Conservation (phyloP, 2,797 vertebrate species). For the Arnoldichthys spilopterus region DNA sequence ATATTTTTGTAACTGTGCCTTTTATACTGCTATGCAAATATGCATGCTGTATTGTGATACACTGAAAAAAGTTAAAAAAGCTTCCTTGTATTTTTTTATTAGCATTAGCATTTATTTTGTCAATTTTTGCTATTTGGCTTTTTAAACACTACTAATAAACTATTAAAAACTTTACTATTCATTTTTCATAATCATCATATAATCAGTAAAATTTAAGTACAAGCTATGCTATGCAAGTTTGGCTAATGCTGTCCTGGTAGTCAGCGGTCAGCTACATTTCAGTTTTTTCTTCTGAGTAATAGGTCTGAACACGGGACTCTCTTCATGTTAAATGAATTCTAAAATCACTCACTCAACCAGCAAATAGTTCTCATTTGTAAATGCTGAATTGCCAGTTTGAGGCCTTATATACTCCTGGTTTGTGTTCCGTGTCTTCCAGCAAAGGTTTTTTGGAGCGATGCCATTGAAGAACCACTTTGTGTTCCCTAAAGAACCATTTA, state of each 20-base stretch:
- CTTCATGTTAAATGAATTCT: constrained; percentile 68
- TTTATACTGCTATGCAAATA: too few species aligned
- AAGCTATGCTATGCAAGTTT: constrained; percentile 6
- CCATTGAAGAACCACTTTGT: not conserved
- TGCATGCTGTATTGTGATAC: too few species aligned
- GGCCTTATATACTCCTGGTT: constrained; percentile 31
- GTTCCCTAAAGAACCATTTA: not conserved
- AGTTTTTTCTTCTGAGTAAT: constrained; percentile 36
- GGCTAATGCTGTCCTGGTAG: constrained; percentile 11
- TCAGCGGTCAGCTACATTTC: constrained; percentile 21
- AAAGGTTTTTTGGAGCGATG: not conserved
- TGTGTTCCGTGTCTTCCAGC: constrained; percentile 11
- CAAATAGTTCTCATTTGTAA: constrained; percentile 66
- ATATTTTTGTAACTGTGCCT: too few species aligned
- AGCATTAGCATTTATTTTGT: not conserved
- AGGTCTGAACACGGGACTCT: constrained; percentile 36
- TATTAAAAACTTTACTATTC: not conserved
- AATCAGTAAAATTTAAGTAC: not conserved
- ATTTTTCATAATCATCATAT: not conserved
- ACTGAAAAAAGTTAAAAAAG: too few species aligned
- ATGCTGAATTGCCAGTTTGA: constrained; percentile 65
- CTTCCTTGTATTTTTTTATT: not conserved
- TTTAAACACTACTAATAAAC: too few species aligned
- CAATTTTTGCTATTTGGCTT: not conserved
- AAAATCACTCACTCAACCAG: constrained; percentile 69